Base-by-base conservation (phyloP, 2,113 vertebrate species). In the Mystacornis crossleyi region DNA sequence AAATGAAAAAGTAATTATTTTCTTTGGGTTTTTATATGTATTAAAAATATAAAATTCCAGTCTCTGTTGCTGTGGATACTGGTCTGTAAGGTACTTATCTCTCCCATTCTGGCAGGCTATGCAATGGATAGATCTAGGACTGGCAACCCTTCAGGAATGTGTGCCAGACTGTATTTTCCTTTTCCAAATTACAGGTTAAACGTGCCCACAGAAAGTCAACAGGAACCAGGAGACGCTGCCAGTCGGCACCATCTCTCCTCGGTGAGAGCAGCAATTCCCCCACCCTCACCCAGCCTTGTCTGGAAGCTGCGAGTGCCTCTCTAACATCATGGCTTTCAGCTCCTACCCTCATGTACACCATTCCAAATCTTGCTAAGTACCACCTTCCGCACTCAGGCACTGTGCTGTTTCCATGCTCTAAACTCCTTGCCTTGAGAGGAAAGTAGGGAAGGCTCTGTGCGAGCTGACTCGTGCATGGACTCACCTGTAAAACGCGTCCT, bases 1-100 rank as follows among this genome's bases (percentile, higher is more conserved):
- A 98, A 97, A 97, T 93, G 91, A 97, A 93, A 94, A 98, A 97
- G 87, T 96, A 96, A 98, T 98, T 97, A 96, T 96, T 89, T 97
- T 95, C 95, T 96, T 89, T 74, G 55, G 42, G 38, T 31, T 90
- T 89, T 93, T 48, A 36, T 86, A 48, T 67, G 90, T 97, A 95
- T 94, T 97, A 94, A 97, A 97, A 98, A 97, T 94, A 97, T 95
- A 80, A 94, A 97, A 97, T 96, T 88, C 89, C 34, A 51, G 66
- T 74, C 95, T 89, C 89, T 40, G 95, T 98, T 98, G 94, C 98
- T 96, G 94, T 97, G 96, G 97, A 95, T 95, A 97, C 94, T 93
- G 75, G 66, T 95, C 90, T 96, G 93, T 91, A 96, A 87, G 77
- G 89, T 88, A 88, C 71, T 94, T 91, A 70, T 74, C 60, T 53